These are phyloP conservation scores for Sphaerophoria rueppellii DNA, from an alignment of 2,888 invertebrate genomes.

Conservation along the genomic window DNA sequence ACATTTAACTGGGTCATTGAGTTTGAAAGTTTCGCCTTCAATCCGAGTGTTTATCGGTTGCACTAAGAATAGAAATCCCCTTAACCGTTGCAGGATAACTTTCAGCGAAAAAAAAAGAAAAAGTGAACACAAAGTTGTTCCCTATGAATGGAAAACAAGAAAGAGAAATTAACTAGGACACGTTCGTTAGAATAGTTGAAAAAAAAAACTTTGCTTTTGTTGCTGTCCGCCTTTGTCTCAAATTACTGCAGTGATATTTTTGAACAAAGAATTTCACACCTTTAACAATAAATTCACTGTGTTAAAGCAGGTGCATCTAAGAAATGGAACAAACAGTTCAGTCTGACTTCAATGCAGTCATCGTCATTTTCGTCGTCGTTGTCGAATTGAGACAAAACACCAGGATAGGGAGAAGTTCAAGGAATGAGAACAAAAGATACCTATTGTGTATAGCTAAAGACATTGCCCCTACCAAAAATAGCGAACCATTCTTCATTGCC, in stretches of 20 bases:
- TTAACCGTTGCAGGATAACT: conserved; percentile 32
- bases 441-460: conserved; percentile 23
- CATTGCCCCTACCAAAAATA: neutral
- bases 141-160: conserved; percentile 11
- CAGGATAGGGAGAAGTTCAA: conserved; percentile 7
- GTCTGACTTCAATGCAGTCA: neutral
- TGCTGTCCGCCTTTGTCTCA: conserved; percentile 63
- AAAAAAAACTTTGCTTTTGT: too few relatives aligned
- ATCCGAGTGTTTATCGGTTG: neutral
- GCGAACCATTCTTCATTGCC: neutral
- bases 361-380: neutral
- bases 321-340: neutral
- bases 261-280: conserved; percentile 36
- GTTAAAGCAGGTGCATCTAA: conserved; percentile 31
- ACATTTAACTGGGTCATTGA: conserved; percentile 46
- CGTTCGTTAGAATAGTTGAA: conserved; percentile 27
- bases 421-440: conserved; percentile 33
- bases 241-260: conserved; percentile 63
- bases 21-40: conserved; percentile 50
- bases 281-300: conserved; percentile 24
- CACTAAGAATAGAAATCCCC: conserved; percentile 40
- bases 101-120: conserved; percentile 19
- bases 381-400: neutral
- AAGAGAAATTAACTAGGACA: conserved; percentile 59
- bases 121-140: neutral